phyloP scores from a whole-genome alignment of 2,888 invertebrate genomes.

The Trisateles emortualis region DNA sequence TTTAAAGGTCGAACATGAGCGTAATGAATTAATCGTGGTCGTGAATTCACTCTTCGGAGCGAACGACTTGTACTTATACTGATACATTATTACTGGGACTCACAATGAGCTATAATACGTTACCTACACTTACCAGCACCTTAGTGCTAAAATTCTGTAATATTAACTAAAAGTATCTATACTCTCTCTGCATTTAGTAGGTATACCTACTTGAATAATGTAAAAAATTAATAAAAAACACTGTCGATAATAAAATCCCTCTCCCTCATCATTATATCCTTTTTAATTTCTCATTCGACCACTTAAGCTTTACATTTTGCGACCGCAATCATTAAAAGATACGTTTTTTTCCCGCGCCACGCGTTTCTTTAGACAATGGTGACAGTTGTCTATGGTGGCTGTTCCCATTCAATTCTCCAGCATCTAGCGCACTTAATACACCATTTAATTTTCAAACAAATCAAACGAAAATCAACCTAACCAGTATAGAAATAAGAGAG shows the following conservation, averaged over 20 bases:
- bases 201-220: background rate
- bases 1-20: no score
- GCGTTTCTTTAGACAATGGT: constrained; percentile 53
- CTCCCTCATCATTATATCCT: constrained; percentile 33
- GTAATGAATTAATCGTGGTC: no score
- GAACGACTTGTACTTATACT: no score
- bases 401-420: constrained; percentile 55
- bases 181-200: no score
- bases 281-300: constrained; percentile 73
- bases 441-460: background rate
- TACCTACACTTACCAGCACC: no score
- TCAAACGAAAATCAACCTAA: constrained; percentile 18
- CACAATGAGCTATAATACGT: no score
- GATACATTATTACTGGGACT: no score
- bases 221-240: constrained; percentile 5
- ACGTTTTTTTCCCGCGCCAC: constrained; percentile 46
- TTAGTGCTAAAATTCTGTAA: no score
- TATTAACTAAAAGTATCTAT: no score
- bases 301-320: constrained; percentile 60
- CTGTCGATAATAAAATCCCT: constrained; percentile 1
- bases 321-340: constrained; percentile 64
- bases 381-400: constrained; percentile 52
- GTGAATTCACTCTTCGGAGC: no score
- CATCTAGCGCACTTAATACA: constrained; percentile 45
- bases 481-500: rapidly evolving